Percentiles rank a stretch among this genome's conserved stretches.
These are phyloP conservation scores for Cryptotermes secundus DNA, from an alignment of 1,140 invertebrate genomes.

Conservation along the genomic window DNA sequence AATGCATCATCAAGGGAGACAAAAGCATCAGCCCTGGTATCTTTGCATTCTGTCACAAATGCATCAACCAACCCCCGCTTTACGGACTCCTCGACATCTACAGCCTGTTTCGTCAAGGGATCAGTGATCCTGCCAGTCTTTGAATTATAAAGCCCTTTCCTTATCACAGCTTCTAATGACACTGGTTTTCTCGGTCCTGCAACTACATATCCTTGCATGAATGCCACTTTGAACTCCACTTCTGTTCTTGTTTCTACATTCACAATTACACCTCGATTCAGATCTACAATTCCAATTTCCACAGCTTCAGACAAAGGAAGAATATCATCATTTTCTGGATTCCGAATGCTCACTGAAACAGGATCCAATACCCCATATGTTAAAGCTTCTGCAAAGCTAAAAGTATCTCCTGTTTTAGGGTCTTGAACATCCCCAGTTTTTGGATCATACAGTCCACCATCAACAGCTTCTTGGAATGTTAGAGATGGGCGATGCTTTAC, in stretches of 20 bases:
- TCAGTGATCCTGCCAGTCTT: slow-evolving; percentile 71
- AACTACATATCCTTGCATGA: slow-evolving; percentile 67
- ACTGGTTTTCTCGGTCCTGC: slow-evolving; percentile 66
- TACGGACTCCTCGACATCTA: slow-evolving; percentile 74
- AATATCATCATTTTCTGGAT: slow-evolving; percentile 69
- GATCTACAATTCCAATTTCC: slow-evolving; percentile 73
- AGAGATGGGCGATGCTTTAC: slow-evolving; percentile 40
- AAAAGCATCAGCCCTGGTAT: slow-evolving; percentile 67
- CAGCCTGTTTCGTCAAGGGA: slow-evolving; percentile 64
- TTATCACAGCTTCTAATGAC: slow-evolving; percentile 72
- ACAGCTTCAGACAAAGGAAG: slow-evolving; percentile 73
- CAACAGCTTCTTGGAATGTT: slow-evolving; percentile 64
- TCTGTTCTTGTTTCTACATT: slow-evolving; percentile 66
- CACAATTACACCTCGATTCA: slow-evolving; percentile 67
- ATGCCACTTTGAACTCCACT: slow-evolving; percentile 69
- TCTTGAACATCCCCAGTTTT: slow-evolving; percentile 64
- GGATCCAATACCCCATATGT: slow-evolving; percentile 71
- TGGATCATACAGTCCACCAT: slow-evolving; percentile 63
- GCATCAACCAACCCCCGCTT: slow-evolving; percentile 77
- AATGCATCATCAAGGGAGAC: slow-evolving; percentile 69
- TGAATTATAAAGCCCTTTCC: slow-evolving; percentile 68
- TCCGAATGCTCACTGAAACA: slow-evolving; percentile 67
- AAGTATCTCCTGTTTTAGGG: slow-evolving; percentile 56
- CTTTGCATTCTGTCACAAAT: slow-evolving; percentile 78
- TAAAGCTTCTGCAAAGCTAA: slow-evolving; percentile 65